phyloP scores from a whole-genome alignment of 2,888 invertebrate genomes.

The Priocnemis perturbator region DNA sequence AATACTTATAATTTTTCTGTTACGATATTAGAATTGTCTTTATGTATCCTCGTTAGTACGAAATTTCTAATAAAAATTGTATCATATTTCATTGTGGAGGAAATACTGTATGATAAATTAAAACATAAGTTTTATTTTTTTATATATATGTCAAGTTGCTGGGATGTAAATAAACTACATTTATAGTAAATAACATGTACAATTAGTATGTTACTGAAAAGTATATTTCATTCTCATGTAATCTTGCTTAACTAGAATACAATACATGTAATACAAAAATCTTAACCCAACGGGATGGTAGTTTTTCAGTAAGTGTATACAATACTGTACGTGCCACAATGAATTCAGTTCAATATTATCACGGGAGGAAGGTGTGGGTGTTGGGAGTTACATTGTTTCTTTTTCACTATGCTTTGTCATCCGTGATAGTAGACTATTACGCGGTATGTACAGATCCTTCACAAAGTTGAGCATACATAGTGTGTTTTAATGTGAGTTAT shows the following conservation, averaged over 20 bases:
- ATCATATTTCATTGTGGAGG: conserved; percentile 36
- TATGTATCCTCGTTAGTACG: conserved; percentile 32
- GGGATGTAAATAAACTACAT: conserved; percentile 48
- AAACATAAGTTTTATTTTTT: conserved; percentile 55
- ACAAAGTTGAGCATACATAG: conserved; percentile 17
- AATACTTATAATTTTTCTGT: conserved; percentile 17
- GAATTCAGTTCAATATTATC: conserved; percentile 27
- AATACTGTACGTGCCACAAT: background rate
- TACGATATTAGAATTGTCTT: conserved; percentile 14
- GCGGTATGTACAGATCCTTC: no score
- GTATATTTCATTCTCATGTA: conserved; percentile 4
- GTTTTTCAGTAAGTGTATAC: no score
- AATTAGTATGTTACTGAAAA: background rate
- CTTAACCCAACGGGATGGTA: no score
- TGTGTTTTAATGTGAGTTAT: conserved; percentile 41
- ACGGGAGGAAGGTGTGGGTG: conserved; percentile 29
- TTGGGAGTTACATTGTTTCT: conserved; percentile 12
- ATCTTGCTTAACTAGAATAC: background rate
- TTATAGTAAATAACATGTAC: conserved; percentile 35
- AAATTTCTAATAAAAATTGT: conserved; percentile 38
- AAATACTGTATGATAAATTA: conserved; percentile 46
- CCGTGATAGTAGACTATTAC: background rate
- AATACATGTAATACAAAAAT: no score
- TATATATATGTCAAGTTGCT: conserved; percentile 40
- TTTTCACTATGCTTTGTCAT: background rate